Base-by-base conservation (phyloP, 2,888 invertebrate species). In the Mimumesa dahlbomi region DNA sequence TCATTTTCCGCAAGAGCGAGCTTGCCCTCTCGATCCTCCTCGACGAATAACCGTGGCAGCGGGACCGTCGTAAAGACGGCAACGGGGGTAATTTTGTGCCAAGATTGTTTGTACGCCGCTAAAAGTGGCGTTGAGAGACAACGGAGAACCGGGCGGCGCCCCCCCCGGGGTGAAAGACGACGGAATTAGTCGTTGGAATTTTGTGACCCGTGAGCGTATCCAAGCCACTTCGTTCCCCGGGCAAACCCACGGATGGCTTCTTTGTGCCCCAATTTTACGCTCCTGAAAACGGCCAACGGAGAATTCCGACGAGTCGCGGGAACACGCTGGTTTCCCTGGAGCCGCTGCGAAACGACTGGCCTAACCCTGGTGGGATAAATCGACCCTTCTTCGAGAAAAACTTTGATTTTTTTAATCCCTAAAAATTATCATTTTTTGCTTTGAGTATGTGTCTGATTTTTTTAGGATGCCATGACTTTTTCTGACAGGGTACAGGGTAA, bases 1-100 rank as follows among this genome's bases (percentile, higher is more conserved):
- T 84, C 84, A 84, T 85, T 85, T 85, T 85, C 81, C 82, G 79
- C 84, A 68, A 80, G 76, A 79, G 61, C 73, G 75, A 80, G 69
- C 70, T 61, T 57, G 49, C 63, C 69, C 67, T 69, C 77, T 75
- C 63, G 58, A 70, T 67, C 63, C 64, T 69, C 42, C 63, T 38
- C 68, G 57, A 57, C 64, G 48, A 73, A 73, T 69, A 52, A 59
- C 43, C 56, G 36, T 46, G 43, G 9, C 58, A 49, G 53, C 48
- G 48, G 6, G 18, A 19, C 53, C 56, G 54, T 46, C 67, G 73
- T 57, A 58, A 73, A 73, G 71, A 74, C 61, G 66, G 62, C 54
- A 16, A 49, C n/a, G 61, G 66, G 65, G 73, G 64, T 72, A 82
- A 79, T 78, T 77, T 77, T 72, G 71, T 63, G 72, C 63, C 69